Conservation (phyloP, 1,140 invertebrate species). For the Drosophila neocordata region DNA sequence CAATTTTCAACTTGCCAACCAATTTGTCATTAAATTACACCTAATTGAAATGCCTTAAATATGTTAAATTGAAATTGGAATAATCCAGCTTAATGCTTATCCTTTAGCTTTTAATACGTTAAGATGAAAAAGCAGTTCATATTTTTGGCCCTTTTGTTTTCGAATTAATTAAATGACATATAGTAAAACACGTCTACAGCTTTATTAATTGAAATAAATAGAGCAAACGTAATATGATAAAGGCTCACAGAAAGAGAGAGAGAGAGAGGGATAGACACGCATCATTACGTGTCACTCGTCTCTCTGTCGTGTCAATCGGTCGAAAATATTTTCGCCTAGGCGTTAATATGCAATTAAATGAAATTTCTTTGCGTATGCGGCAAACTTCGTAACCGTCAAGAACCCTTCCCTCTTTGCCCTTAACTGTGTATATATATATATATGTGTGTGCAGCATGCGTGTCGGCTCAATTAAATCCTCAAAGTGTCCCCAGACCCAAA, state of each 20-base stretch:
- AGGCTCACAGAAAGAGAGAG: conserved; percentile 22
- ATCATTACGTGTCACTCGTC: conserved; percentile 1
- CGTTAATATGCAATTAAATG: conserved; percentile 60
- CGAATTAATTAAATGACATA: conserved; percentile 53
- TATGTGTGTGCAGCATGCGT: conserved; percentile 42
- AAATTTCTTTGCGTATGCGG: conserved; percentile 33
- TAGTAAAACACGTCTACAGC: conserved; percentile 27
- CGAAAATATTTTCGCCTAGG: conserved; percentile 39
- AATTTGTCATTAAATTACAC: conserved; percentile 37
- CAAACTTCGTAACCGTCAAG: neutral
- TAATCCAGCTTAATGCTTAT: conserved; percentile 37
- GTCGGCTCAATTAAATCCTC: conserved; percentile 59
- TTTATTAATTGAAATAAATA: conserved; percentile 63
- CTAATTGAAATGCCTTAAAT: conserved; percentile 39
- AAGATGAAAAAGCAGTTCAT: conserved; percentile 9
- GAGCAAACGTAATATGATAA: conserved; percentile 15
- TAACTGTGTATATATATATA: neutral
- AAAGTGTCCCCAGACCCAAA: conserved; percentile 43
- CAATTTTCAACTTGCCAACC: conserved; percentile 3
- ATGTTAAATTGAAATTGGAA: conserved; percentile 45
- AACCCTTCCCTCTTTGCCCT: neutral
- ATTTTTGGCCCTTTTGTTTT: conserved; percentile 34
- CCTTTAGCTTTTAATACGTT: neutral
- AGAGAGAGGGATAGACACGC: neutral
- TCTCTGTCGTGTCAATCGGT: conserved; percentile 6